Percentiles rank a stretch among this genome's conserved stretches.
Evolutionary conservation across 2,888 invertebrate species (phyloP).

Genomic region (Diplazon laetatorius): DNA sequence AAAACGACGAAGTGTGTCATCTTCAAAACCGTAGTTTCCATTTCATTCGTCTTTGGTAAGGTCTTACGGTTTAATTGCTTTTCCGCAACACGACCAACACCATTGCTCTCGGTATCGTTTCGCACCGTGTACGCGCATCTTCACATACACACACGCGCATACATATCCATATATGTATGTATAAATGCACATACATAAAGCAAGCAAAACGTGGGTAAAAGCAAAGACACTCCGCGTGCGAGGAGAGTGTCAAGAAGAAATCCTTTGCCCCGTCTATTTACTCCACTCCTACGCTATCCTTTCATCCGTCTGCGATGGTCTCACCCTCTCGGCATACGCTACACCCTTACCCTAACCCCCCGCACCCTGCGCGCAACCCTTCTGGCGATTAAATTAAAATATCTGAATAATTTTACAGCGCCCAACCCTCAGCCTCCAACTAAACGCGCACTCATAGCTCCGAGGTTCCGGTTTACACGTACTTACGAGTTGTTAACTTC

Average conservation of each 20-base stretch:
- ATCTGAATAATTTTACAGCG: conserved; percentile 37
- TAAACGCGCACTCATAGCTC: conserved; percentile 48
- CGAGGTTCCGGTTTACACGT: conserved; percentile 66
- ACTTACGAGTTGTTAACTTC: conserved; percentile 68
- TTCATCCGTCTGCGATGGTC: conserved; percentile 15
- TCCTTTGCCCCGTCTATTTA: conserved; percentile 22
- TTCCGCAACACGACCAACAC: too few species aligned
- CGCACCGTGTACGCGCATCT: too few species aligned
- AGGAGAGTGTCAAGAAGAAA: neutral
- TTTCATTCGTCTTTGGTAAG: too few species aligned
- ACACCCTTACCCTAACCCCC: conserved; percentile 20
- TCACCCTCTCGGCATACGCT: conserved; percentile 19
- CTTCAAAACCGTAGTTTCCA: too few species aligned
- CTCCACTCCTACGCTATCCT: conserved; percentile 5
- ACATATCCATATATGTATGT: too few species aligned
- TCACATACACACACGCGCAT: too few species aligned
- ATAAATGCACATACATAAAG: neutral
- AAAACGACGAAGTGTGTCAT: too few species aligned
- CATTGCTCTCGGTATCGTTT: too few species aligned
- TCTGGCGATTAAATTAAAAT: conserved; percentile 33
- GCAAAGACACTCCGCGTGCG: neutral
- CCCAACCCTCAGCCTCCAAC: conserved; percentile 10
- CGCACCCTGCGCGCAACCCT: neutral
- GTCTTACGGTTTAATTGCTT: too few species aligned
- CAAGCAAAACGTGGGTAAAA: neutral